Evolutionary conservation across 2,888 invertebrate species (phyloP), one percentile per base, ranked within the genome.

Genomic region (Pammene fasciana): DNA sequence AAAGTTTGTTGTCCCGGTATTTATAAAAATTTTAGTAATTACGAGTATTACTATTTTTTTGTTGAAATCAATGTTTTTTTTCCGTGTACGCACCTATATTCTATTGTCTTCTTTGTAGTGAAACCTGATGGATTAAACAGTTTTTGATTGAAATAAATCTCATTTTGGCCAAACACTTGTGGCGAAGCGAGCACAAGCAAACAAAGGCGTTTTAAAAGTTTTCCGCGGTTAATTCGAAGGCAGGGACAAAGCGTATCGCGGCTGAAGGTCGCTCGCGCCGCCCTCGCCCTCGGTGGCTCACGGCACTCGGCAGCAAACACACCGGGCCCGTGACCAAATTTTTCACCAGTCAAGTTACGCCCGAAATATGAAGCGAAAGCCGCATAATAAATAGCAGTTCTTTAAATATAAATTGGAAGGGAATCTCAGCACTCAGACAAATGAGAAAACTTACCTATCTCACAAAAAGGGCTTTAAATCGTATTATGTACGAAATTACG

Each of bases 151-250:
- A 62, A 50, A 45, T 26, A 18, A 41, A 38, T 9, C 38, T 13
- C 38, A 18, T 52, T 36, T 64, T 43, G 41, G 54, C 64, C 45
- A 56, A 71, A 61, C 65, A 48, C 60, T 60, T 48, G 38, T 43
- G 67, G 62, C 48, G 54, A 45, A 46, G 46, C 54, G 36, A 54
- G 66, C 64, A 48, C 66, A 48, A 56, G 72, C 76, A 76, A 78
- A 82, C 78, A 81, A 82, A 74, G 73, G 75, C 71, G 75, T 79
- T 75, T 79, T 76, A 75, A 72, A 77, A 78, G 75, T 78, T 81
- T 79, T 78, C 78, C 70, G 77, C 75, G 77, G 79, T 80, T 78
- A 76, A 80, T 80, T 83, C 78, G 73, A 78, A 76, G 77, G 73
- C 67, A 67, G 59, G 68, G 60, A 78, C 76, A 79, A 79, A 79